A percentile compares a stretch with the other conserved stretches of the same genome.
phyloP scores from a whole-genome alignment of 92 coral and sea anemone species.

The Desmophyllum pertusum region DNA sequence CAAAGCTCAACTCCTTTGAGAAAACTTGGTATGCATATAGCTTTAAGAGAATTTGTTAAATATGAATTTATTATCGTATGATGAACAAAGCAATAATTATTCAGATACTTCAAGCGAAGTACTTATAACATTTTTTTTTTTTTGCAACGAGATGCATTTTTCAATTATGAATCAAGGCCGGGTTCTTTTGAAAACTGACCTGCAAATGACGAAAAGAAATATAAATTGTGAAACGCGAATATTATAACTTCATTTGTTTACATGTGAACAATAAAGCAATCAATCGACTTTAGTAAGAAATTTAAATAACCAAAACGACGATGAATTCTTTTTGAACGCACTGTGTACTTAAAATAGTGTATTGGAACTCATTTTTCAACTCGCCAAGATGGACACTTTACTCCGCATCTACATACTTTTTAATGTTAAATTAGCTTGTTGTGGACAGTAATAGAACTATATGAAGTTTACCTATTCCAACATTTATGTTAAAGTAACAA shows the following conservation, averaged over 20 bases:
- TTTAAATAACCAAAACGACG: neutral
- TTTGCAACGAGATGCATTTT: neutral
- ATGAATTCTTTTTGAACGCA: neutral
- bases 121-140: neutral
- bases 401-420: neutral
- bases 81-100: neutral
- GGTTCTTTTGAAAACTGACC: neutral
- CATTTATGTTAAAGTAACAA: neutral
- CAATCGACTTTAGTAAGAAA: neutral
- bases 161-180: neutral
- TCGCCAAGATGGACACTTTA: neutral
- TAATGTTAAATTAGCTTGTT: neutral
- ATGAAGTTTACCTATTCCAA: neutral
- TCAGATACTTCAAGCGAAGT: neutral
- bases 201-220: neutral
- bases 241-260: neutral
- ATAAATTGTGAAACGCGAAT: neutral
- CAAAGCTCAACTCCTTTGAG: constrained; percentile 18
- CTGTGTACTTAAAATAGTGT: neutral
- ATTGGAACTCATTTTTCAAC: neutral
- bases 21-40: neutral
- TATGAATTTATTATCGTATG: neutral
- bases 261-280: neutral
- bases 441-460: neutral
- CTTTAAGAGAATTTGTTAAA: neutral